These are phyloP conservation scores for Cettia cetti DNA, from an alignment of 2,113 vertebrate genomes.

Conservation along the genomic window DNA sequence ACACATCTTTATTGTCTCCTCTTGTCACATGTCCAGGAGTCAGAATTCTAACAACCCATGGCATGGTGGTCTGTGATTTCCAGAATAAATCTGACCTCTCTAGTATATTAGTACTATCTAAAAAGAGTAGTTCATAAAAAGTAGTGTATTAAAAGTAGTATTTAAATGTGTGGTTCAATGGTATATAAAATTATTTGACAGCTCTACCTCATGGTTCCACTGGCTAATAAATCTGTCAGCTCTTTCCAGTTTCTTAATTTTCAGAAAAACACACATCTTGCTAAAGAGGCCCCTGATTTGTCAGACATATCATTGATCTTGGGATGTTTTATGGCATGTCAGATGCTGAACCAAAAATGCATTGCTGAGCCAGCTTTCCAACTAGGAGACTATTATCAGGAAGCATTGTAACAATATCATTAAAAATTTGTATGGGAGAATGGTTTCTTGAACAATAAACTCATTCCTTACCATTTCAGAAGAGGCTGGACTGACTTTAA, in stretches of 20 bases:
- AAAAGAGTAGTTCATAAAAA: background rate
- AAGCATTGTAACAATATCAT: fast-evolving
- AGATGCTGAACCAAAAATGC: background rate
- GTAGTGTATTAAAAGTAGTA: background rate
- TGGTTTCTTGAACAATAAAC: background rate
- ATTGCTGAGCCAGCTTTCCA: background rate
- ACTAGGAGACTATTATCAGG: background rate
- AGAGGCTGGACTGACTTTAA: background rate
- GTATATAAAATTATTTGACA: background rate
- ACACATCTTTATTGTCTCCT: slow-evolving; percentile 51
- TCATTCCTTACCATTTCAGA: background rate
- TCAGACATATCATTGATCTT: background rate
- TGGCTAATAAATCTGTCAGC: background rate
- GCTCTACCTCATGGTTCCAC: background rate
- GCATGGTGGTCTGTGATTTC: background rate
- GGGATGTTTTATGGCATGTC: background rate
- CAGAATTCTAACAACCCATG: background rate
- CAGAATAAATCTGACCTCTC: background rate
- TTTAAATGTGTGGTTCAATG: background rate
- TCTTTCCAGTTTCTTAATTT: background rate
- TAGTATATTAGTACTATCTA: background rate
- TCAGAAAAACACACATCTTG: background rate
- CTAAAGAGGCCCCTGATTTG: background rate
- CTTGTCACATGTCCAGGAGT: slow-evolving; percentile 12
- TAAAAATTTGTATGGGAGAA: background rate